Evolutionary conservation across 2,888 invertebrate species (phyloP), one percentile per base, ranked within the genome.

Genomic region (Eubasilissa splendida): DNA sequence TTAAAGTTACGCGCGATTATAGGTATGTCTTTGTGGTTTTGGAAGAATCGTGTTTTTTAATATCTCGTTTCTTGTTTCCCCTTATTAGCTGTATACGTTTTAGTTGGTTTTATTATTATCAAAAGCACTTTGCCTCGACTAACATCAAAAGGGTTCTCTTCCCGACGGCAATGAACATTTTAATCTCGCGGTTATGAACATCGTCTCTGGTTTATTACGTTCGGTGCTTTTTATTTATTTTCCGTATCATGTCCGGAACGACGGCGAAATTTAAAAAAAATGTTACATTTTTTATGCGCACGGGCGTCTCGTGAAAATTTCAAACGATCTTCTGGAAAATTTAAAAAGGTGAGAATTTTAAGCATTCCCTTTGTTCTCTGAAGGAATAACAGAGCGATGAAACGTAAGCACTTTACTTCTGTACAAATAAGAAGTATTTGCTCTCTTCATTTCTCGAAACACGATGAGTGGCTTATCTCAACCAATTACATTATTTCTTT

Each of bases 361-460:
- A 68, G 50, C 68, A 68, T 42, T 68, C 50, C 68, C 68, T 68
- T 68, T 68, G 68, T 68, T 68, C 68, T 68, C 14, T 68, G 33
- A n/a, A 58, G 58, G n/a, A n/a, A n/a, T 52, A 52, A 14, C 68
- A 14, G 68, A 68, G 52, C 9, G 12, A 9, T 12, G 5, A 3
- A 22, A 31, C 65, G 33, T 31, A 65, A 31, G 33, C 58, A 58
- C 58, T 8, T 8, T 65, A 9, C 31, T 14, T 33, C 33, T 31
- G 11, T 7, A 10, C 31, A 65, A 65, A 65, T 65, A 33, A 31
- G 65, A 7, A 2, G 42, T 42, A 42, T 42, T 42, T 42, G 42
- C 42, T 4, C 42, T 42, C 42, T 42, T 7, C 42, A 42, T 42
- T 42, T 4, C 42, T 42, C 4, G 42, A 42, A 42, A 42, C 42